Percentiles rank a stretch among this genome's conserved stretches.
phyloP scores from a whole-genome alignment of 2,888 invertebrate species.

The Drosophila kokeensis region DNA sequence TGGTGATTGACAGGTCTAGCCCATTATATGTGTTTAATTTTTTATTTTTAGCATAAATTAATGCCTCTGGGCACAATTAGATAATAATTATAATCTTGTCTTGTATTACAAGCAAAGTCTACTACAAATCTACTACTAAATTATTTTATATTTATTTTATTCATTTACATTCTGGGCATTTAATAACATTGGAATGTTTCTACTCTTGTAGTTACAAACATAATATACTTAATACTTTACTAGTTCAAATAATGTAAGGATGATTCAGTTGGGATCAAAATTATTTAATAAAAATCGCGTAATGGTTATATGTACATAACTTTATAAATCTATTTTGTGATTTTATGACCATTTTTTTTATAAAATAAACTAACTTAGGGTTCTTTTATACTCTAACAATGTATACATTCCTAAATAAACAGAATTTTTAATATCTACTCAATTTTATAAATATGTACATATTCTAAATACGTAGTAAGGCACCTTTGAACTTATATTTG shows the following conservation, averaged over 20 bases:
- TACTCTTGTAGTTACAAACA: neutral
- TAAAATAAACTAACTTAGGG: slow-evolving; percentile 22
- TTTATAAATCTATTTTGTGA: slow-evolving; percentile 12
- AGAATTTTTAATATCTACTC: slow-evolving; percentile 45
- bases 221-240: slow-evolving; percentile 3
- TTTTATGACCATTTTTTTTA: neutral
- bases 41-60: slow-evolving; percentile 3
- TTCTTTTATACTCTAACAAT: slow-evolving; percentile 26
- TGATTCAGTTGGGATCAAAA: neutral
- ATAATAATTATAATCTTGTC: slow-evolving; percentile 7
- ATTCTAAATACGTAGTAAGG: slow-evolving; percentile 75
- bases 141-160: slow-evolving; percentile 6
- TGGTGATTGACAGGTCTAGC: neutral
- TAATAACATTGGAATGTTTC: slow-evolving; percentile 4
- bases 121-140: slow-evolving; percentile 1
- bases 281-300: neutral
- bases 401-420: slow-evolving; percentile 33
- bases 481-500: slow-evolving; percentile 70
- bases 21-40: neutral
- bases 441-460: slow-evolving; percentile 54
- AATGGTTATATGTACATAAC: slow-evolving; percentile 14
- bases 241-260: slow-evolving; percentile 2
- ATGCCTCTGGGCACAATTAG: slow-evolving; percentile 10
- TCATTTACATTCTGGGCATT: slow-evolving; percentile 12
- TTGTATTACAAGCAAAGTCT: slow-evolving; percentile 4